phyloP scores from a whole-genome alignment of 1,140 invertebrate genomes.

The Calosoma granatense region DNA sequence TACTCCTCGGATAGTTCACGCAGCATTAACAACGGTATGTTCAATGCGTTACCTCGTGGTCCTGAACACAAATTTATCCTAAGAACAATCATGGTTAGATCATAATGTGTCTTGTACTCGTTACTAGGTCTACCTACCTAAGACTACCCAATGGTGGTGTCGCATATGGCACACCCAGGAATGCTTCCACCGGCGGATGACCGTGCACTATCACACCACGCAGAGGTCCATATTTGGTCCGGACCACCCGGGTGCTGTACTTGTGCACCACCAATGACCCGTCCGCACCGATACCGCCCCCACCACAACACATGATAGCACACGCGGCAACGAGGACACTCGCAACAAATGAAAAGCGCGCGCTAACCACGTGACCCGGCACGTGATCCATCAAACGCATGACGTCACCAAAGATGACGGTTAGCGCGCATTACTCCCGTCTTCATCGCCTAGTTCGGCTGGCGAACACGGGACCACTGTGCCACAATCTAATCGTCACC shows the following conservation, averaged over 20 bases:
- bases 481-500: background rate
- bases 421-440: slow-evolving; percentile 14
- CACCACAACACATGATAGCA: slow-evolving; percentile 10
- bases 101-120: too few relatives aligned
- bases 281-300: slow-evolving; percentile 18
- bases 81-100: too few relatives aligned
- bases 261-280: slow-evolving; percentile 47
- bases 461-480: background rate
- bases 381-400: slow-evolving; percentile 24
- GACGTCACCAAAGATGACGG: slow-evolving; percentile 26
- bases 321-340: background rate
- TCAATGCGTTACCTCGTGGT: too few relatives aligned
- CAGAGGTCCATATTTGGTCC: slow-evolving; percentile 78
- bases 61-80: too few relatives aligned
- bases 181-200: slow-evolving; percentile 79
- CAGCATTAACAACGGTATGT: too few relatives aligned
- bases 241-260: slow-evolving; percentile 67
- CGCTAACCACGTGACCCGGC: slow-evolving; percentile 22
- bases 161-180: slow-evolving; percentile 89
- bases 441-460: slow-evolving; percentile 7
- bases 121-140: slow-evolving; percentile 35
- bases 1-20: too few relatives aligned
- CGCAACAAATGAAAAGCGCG: slow-evolving; percentile 14
- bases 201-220: slow-evolving; percentile 71
- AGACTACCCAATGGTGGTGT: slow-evolving; percentile 65